phyloP scores from a whole-genome alignment of 2,113 vertebrate species.

The Odobenus rosmarus region DNA sequence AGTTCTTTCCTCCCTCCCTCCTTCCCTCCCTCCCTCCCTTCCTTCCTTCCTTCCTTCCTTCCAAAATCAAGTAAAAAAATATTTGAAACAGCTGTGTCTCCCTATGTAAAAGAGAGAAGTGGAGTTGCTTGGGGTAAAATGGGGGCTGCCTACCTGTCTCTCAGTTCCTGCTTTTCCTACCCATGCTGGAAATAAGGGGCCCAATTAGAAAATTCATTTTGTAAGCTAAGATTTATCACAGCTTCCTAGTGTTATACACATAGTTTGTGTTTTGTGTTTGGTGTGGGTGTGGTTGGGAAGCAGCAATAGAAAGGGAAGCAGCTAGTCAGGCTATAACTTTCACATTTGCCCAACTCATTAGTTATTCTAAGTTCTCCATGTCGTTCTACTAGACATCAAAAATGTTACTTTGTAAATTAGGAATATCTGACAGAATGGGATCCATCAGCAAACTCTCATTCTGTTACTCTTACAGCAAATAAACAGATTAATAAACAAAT shows the following conservation, averaged over 20 bases:
- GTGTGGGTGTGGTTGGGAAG: background rate
- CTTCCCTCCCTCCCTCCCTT: rapidly evolving
- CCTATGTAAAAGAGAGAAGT: background rate
- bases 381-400: background rate
- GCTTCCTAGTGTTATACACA: background rate
- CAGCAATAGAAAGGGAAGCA: background rate
- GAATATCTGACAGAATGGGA: background rate
- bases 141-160: background rate
- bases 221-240: background rate
- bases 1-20: background rate
- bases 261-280: background rate
- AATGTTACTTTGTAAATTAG: background rate
- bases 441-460: background rate
- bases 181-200: background rate
- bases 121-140: background rate
- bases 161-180: background rate
- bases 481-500: background rate
- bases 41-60: background rate
- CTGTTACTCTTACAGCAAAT: background rate
- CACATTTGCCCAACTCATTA: background rate
- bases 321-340: background rate
- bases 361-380: background rate
- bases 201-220: background rate
- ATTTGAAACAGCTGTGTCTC: background rate
- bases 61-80: background rate